phyloP scores from a whole-genome alignment of 2,888 invertebrate species.

The Netelia inedita region DNA sequence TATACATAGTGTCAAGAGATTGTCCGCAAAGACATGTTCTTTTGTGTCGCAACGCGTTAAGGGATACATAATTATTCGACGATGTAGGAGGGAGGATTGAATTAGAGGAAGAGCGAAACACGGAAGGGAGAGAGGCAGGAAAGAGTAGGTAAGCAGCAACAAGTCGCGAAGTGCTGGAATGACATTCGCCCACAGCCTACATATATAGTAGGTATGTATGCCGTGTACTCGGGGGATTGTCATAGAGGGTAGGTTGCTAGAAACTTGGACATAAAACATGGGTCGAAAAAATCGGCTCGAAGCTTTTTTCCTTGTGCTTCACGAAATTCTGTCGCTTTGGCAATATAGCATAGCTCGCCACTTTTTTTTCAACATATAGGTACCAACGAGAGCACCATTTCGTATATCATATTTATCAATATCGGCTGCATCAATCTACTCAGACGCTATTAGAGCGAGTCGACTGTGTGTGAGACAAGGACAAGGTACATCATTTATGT shows the following conservation, averaged over 20 bases:
- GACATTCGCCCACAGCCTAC: neutral
- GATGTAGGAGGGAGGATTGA: conserved; percentile 3
- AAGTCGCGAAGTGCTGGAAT: conserved; percentile 23
- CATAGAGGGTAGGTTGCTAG: neutral
- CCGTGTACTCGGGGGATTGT: neutral
- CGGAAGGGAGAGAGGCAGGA: conserved; percentile 8
- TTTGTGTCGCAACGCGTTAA: conserved; percentile 30
- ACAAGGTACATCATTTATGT: neutral
- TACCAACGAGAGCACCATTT: neutral
- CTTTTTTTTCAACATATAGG: neutral
- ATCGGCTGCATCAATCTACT: neutral
- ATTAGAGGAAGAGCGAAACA: conserved; percentile 3
- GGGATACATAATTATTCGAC: conserved; percentile 43
- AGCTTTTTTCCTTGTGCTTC: neutral
- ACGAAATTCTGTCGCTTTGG: neutral
- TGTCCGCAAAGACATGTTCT: conserved; percentile 36
- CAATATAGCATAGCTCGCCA: neutral
- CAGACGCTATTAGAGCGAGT: neutral
- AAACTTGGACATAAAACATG: conserved; percentile 14
- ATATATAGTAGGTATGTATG: neutral
- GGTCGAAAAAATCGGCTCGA: conserved; percentile 16
- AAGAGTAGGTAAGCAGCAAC: conserved; percentile 38
- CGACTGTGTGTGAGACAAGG: neutral
- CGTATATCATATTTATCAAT: neutral
- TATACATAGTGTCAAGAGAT: conserved; percentile 34